Conservation (phyloP, 2,888 invertebrate genomes). For the Andrena flavipes region DNA sequence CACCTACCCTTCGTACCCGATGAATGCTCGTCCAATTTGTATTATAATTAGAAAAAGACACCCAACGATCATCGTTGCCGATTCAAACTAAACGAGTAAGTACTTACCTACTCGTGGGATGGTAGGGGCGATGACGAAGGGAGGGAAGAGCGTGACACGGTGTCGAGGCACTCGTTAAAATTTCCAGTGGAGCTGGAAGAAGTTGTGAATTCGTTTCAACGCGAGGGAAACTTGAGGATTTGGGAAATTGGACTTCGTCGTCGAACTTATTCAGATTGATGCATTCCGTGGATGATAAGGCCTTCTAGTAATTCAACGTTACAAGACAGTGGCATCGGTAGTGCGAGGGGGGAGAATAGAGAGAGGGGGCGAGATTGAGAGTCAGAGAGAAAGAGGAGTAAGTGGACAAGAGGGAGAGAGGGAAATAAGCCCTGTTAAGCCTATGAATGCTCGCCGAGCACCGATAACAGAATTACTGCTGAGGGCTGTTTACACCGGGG, state of each 20-base stretch:
- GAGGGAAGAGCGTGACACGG: not conserved
- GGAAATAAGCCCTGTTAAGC: conserved; percentile 72
- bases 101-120: too few species aligned
- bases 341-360: not conserved
- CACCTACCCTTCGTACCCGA: too few species aligned
- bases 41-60: not conserved
- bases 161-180: not conserved
- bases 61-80: not conserved
- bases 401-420: conserved; percentile 22
- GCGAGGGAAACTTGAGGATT: not conserved
- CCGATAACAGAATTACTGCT: conserved; percentile 79
- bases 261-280: conserved; percentile 31
- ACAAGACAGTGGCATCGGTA: conserved; percentile 1
- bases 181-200: not conserved
- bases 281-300: conserved; percentile 29
- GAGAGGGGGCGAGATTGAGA: not conserved
- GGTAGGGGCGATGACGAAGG: not conserved
- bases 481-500: conserved; percentile 71
- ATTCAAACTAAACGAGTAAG: too few species aligned
- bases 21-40: too few species aligned
- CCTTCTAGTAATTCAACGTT: conserved; percentile 30
- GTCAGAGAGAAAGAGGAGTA: conserved; percentile 8
- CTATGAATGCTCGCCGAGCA: conserved; percentile 72
- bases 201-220: conserved; percentile 9
- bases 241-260: conserved; percentile 30